Evolutionary conservation across 1,140 invertebrate species (phyloP).

Genomic region (Hyles euphorbiae): DNA sequence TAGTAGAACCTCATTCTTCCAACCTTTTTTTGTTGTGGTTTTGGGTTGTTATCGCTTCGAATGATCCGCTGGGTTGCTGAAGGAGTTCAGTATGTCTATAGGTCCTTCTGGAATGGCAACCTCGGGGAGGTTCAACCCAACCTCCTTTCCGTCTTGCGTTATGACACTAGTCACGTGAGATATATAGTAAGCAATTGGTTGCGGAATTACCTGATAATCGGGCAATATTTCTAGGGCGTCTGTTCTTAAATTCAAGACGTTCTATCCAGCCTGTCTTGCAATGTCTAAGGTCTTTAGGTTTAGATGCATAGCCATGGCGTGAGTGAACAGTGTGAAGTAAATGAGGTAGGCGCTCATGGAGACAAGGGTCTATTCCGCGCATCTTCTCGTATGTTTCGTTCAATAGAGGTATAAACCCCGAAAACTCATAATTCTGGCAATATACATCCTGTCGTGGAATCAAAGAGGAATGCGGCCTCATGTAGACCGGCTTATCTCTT

Average conservation of each 20-base stretch:
- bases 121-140: conserved; percentile 7
- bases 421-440: conserved; percentile 13
- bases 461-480: conserved; percentile 11
- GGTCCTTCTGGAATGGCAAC: conserved; percentile 9
- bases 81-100: background rate
- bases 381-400: conserved; percentile 12
- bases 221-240: conserved; percentile 10
- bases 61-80: background rate
- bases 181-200: conserved; percentile 10
- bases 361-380: conserved; percentile 14
- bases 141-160: conserved; percentile 11
- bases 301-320: conserved; percentile 9
- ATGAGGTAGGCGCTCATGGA: conserved; percentile 8
- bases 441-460: conserved; percentile 9
- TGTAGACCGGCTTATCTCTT: conserved; percentile 3
- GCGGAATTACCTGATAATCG: conserved; percentile 12
- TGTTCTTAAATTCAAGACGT: conserved; percentile 11
- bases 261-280: conserved; percentile 9
- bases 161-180: conserved; percentile 10
- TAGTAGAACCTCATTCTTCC: too few relatives aligned
- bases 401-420: conserved; percentile 9
- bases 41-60: background rate
- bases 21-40: background rate
- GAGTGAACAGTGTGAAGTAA: conserved; percentile 12
- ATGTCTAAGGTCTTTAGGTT: conserved; percentile 11